phyloP scores from a whole-genome alignment of 1,140 invertebrate species.

The Macrotrachela quadricornifera region DNA sequence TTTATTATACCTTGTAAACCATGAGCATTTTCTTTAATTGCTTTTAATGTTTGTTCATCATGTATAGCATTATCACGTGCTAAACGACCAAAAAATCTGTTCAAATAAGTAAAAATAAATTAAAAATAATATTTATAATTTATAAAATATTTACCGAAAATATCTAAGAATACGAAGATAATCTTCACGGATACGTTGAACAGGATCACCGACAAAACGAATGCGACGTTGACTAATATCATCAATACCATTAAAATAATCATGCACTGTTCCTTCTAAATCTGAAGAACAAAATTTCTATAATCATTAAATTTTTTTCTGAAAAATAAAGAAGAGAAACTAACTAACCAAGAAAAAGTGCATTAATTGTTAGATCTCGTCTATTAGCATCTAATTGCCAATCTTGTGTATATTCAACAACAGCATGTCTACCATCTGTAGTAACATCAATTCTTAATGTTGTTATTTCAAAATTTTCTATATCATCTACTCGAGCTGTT shows the following conservation, averaged over 20 bases:
- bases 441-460: constrained; percentile 71
- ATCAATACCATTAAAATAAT: constrained; percentile 85
- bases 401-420: constrained; percentile 76
- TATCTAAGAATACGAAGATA: constrained; percentile 81
- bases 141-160: constrained; percentile 37
- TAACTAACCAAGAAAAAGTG: constrained; percentile 75
- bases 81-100: constrained; percentile 67
- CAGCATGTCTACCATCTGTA: constrained; percentile 81
- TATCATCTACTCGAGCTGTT: constrained; percentile 81
- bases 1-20: constrained; percentile 41
- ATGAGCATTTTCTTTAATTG: constrained; percentile 53
- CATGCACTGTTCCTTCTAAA: constrained; percentile 77
- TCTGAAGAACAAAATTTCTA: constrained; percentile 30
- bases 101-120: too few relatives aligned
- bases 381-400: constrained; percentile 85
- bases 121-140: too few relatives aligned
- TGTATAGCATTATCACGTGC: constrained; percentile 43
- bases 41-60: constrained; percentile 48
- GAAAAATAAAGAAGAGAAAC: too few relatives aligned
- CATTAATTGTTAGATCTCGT: constrained; percentile 90
- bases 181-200: constrained; percentile 72
- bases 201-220: constrained; percentile 71
- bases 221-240: constrained; percentile 57
- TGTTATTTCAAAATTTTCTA: constrained; percentile 40
- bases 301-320: too few relatives aligned